phyloP scores from a whole-genome alignment of 2,113 vertebrate species.

The Theristicus caerulescens region DNA sequence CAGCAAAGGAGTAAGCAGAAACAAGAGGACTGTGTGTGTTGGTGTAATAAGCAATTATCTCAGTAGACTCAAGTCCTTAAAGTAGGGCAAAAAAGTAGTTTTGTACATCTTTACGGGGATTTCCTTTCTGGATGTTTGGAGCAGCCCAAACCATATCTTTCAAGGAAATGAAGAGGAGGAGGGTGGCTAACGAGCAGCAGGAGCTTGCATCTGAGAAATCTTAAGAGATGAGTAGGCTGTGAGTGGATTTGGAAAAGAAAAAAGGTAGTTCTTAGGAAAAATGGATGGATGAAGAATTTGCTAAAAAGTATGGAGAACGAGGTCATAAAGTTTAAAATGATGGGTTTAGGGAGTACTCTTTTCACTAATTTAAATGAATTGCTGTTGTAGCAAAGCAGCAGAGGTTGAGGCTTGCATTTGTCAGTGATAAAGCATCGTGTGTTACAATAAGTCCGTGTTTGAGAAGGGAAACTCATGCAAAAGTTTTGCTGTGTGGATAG shows the following conservation, averaged over 20 bases:
- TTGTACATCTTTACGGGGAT: background rate
- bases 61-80: background rate
- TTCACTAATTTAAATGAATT: background rate
- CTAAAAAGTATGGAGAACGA: background rate
- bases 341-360: background rate
- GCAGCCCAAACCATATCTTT: background rate
- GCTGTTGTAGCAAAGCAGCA: background rate
- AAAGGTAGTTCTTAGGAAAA: background rate
- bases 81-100: background rate
- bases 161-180: background rate
- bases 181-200: accelerated
- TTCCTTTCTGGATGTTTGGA: background rate
- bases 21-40: background rate
- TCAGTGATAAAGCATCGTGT: background rate
- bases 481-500: background rate
- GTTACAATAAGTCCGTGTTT: background rate
- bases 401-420: background rate
- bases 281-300: background rate
- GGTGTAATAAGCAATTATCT: background rate
- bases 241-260: background rate
- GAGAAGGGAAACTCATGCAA: background rate
- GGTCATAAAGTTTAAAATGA: background rate
- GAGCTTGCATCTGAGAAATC: background rate
- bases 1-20: background rate
- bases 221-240: background rate